phyloP scores from a whole-genome alignment of 2,888 invertebrate genomes.

The Zygothrica quintamaculata region DNA sequence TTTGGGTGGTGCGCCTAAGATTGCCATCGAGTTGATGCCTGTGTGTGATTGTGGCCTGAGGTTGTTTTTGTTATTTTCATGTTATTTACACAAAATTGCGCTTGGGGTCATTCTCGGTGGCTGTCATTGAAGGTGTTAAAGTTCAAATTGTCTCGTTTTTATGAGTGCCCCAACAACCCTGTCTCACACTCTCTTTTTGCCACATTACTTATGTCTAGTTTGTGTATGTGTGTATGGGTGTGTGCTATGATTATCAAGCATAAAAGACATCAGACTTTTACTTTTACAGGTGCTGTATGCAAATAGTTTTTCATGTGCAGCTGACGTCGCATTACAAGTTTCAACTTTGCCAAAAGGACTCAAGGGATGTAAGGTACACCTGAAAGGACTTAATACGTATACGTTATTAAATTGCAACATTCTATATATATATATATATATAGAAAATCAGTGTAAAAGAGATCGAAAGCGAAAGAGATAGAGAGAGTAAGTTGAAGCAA shows the following conservation, averaged over 20 bases:
- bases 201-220: background rate
- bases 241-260: conserved; percentile 52
- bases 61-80: conserved; percentile 75
- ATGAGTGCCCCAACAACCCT: conserved; percentile 24
- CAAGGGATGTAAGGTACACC: background rate
- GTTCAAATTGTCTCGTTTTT: conserved; percentile 70
- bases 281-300: conserved; percentile 45
- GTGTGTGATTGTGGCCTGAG: conserved; percentile 44
- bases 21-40: conserved; percentile 28
- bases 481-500: no score
- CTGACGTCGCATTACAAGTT: conserved; percentile 26
- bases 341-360: conserved; percentile 13
- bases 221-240: conserved; percentile 6
- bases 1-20: conserved; percentile 5
- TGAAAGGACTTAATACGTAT: background rate
- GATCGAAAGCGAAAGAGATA: background rate
- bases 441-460: background rate
- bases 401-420: conserved; percentile 22
- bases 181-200: background rate
- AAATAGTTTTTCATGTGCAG: conserved; percentile 44
- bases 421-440: background rate
- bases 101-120: conserved; percentile 67
- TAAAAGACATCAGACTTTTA: conserved; percentile 25
- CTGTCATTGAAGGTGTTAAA: conserved; percentile 78
- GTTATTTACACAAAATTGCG: conserved; percentile 79